These are phyloP conservation scores for Trichonephila clavipes DNA, from an alignment of 1,140 invertebrate species.

Conservation along the genomic window DNA sequence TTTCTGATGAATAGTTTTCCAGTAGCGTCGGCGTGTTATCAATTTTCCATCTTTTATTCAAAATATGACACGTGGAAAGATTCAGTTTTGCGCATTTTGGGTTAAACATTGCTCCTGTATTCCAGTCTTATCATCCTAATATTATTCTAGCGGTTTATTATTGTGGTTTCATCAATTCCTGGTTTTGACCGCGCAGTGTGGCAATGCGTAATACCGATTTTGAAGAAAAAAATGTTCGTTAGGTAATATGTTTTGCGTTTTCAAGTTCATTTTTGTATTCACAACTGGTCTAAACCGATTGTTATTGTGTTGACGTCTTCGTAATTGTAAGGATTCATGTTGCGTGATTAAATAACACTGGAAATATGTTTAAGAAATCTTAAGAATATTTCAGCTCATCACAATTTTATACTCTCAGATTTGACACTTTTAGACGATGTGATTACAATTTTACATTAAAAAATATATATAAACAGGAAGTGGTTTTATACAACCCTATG, in stretches of 20 bases:
- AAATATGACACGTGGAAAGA: background rate
- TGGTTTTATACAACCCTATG: no score
- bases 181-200: background rate
- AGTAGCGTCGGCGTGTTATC: background rate
- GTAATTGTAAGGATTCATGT: no score
- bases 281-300: background rate
- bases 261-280: background rate
- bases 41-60: background rate
- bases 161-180: background rate
- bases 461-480: no score
- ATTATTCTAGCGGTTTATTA: background rate
- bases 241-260: background rate
- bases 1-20: background rate
- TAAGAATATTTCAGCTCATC: no score
- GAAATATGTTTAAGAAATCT: no score
- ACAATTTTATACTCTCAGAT: no score
- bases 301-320: no score
- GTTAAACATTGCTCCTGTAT: background rate
- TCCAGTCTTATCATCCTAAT: background rate
- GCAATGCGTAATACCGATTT: background rate
- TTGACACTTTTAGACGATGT: no score
- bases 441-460: no score
- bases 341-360: no score
- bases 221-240: background rate
- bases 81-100: background rate